Evolutionary conservation across 2,888 invertebrate species (phyloP).

Genomic region (Antheraea yamamai): DNA sequence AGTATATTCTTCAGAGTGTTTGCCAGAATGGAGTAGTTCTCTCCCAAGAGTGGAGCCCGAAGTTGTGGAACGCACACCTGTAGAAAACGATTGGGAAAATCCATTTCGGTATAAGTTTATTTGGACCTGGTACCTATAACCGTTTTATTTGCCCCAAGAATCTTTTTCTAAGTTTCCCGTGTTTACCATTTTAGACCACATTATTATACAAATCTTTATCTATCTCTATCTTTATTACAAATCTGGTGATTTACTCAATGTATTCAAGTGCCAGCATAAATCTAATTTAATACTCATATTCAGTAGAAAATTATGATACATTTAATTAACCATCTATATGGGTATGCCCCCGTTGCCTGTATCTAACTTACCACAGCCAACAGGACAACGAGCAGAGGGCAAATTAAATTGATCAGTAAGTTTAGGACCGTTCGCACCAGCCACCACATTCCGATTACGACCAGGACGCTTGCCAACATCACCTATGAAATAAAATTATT

Average conservation of each 20-base stretch:
- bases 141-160: too few relatives aligned
- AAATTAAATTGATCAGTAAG: slow-evolving; percentile 62
- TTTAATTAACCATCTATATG: neutral
- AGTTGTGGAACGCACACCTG: slow-evolving; percentile 73
- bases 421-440: slow-evolving; percentile 58
- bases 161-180: too few relatives aligned
- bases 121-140: too few relatives aligned
- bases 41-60: slow-evolving; percentile 63
- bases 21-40: slow-evolving; percentile 65
- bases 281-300: too few relatives aligned
- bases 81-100: slow-evolving; percentile 5
- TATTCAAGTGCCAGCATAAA: too few relatives aligned
- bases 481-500: slow-evolving; percentile 48
- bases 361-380: slow-evolving; percentile 62
- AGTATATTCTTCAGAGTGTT: slow-evolving; percentile 57
- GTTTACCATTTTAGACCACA: too few relatives aligned
- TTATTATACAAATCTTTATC: too few relatives aligned
- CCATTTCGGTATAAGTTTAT: too few relatives aligned
- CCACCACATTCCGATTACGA: slow-evolving; percentile 73
- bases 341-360: neutral
- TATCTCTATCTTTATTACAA: too few relatives aligned
- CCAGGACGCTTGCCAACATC: slow-evolving; percentile 67
- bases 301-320: neutral
- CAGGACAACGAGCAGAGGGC: slow-evolving; percentile 64
- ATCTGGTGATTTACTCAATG: too few relatives aligned